Evolutionary conservation across 2,797 vertebrate species (phyloP).

Genomic region (Diplodus sargus): DNA sequence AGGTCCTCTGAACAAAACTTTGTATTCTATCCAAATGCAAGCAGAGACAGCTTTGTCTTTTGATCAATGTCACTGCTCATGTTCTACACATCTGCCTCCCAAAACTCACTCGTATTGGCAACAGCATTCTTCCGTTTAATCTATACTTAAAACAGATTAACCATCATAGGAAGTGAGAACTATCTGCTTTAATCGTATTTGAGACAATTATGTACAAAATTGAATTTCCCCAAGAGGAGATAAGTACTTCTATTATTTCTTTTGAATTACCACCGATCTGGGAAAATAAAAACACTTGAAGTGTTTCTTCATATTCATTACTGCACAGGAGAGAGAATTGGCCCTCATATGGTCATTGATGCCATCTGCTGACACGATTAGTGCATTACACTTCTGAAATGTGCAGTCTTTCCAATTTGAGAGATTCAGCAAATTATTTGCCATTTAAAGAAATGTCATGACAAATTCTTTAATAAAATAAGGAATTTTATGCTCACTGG

Average conservation of each 20-base stretch:
- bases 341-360: slow-evolving; percentile 41
- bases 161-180: background rate
- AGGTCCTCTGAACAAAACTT: background rate
- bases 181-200: background rate
- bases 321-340: background rate
- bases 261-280: background rate
- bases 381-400: slow-evolving; percentile 50
- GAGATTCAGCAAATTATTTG: background rate
- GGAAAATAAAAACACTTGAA: background rate
- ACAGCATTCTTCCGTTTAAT: background rate
- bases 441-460: background rate
- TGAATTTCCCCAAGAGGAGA: background rate
- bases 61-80: background rate
- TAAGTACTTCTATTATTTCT: no score
- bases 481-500: background rate
- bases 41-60: background rate
- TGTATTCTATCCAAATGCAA: background rate
- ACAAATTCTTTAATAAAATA: background rate
- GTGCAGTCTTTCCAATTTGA: background rate
- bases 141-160: background rate
- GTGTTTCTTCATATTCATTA: slow-evolving; percentile 7
- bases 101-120: background rate
- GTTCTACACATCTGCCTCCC: background rate
- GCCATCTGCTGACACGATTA: slow-evolving; percentile 79
- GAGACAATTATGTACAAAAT: background rate